Base-by-base conservation (phyloP, 1,140 invertebrate genomes). In the Heliothis subflexa region DNA sequence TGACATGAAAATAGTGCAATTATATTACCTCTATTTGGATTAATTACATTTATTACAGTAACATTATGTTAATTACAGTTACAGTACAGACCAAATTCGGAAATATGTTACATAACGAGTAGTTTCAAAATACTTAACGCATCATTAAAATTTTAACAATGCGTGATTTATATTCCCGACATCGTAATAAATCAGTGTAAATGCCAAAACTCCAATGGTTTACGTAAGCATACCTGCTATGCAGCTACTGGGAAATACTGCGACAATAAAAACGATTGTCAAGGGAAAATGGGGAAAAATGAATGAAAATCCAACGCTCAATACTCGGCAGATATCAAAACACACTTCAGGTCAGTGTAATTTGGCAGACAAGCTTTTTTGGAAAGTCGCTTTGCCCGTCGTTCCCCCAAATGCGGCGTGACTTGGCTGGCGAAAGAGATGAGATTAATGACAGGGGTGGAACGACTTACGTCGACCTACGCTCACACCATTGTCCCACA, bases 371-470 rank as follows among this genome's bases (percentile, higher is more conserved):
- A 73, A 68, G 75, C 25, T 81, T 83, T 78, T 68, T 81, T 79
- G 66, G 61, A 45, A 72, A 86, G 83, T 75, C 81, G 80, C 80
- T 80, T 62, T 57, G 54, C 59, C 68, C 61, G 55, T 52, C 61
- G 74, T 64, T 59, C 54, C 78, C 80, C 81, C 57, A 72, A 78
- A 82, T 75, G 68, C 73, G 74, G 61, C 85, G 86, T 88, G 88
- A 86, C 85, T 88, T 85, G 85, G 86, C 85, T 85, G 79, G 81
- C 81, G 84, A 85, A 85, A 84, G 86, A 86, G 86, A 89, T 83
- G 89, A 90, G 88, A 92, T 92, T 91, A 89, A 92, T 92, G 87
- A 89, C 84, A 87, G 81, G 86, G 88, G 85, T 76, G 83, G 85
- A 73, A 75, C 76, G 54, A 47, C 57, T 81, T 74, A 74, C 25